These are phyloP conservation scores for Hiodon alosoides DNA, from an alignment of 2,113 vertebrate species.

Conservation along the genomic window DNA sequence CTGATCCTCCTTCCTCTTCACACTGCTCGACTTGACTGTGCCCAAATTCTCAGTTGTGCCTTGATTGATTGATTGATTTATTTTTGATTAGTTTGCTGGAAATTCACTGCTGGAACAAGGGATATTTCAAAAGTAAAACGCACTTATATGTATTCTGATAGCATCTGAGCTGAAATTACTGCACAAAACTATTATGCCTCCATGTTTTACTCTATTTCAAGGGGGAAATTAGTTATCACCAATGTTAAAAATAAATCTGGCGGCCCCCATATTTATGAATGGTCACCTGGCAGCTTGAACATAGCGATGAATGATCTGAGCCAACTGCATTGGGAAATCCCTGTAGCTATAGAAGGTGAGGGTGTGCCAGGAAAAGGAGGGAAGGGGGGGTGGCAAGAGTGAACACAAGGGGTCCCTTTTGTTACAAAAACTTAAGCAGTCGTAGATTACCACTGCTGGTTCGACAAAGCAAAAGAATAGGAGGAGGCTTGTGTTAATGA, in stretches of 20 bases:
- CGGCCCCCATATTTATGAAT: slow-evolving; percentile 15
- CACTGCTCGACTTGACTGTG: too few species aligned
- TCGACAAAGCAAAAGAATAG: too few species aligned
- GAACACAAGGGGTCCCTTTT: neutral
- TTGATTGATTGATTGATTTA: too few species aligned
- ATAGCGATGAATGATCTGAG: slow-evolving; percentile 13
- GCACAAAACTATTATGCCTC: neutral
- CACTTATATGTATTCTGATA: too few species aligned
- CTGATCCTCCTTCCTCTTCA: too few species aligned
- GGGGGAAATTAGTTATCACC: neutral
- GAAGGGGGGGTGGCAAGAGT: neutral
- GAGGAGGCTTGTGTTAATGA: neutral
- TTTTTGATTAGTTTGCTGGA: too few species aligned
- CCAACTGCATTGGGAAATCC: neutral
- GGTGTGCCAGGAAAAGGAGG: neutral
- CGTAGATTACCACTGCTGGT: neutral
- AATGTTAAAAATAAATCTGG: neutral
- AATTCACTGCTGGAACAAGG: too few species aligned
- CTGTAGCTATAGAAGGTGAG: slow-evolving; percentile 22
- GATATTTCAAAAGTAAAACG: too few species aligned
- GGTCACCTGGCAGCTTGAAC: neutral
- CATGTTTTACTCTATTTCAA: neutral
- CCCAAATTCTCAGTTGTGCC: too few species aligned
- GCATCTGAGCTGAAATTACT: too few species aligned
- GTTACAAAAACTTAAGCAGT: neutral